These are phyloP conservation scores for Pelvicachromis taeniatus DNA, from an alignment of 2,113 vertebrate genomes.

Conservation along the genomic window DNA sequence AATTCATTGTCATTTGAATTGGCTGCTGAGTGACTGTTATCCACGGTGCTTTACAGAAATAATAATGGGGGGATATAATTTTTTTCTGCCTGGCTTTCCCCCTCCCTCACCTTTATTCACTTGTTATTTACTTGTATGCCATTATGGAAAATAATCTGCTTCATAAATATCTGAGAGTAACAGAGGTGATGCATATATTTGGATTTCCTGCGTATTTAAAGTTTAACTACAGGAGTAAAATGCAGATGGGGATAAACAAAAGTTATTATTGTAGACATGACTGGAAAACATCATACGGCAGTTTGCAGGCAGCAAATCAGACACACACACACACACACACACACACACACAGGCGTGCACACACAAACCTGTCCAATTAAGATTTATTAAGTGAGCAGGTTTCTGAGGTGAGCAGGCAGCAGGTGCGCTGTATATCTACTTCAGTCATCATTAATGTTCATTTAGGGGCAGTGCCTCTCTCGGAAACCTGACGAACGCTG, in stretches of 20 bases:
- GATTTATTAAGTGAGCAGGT: constrained; percentile 5
- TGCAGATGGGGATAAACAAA: not conserved
- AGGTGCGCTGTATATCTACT: not conserved
- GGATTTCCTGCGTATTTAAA: constrained; percentile 3
- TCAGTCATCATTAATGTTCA: constrained; percentile 35
- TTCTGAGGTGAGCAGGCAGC: constrained; percentile 4
- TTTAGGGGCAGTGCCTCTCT: constrained; percentile 8
- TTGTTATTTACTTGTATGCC: not conserved
- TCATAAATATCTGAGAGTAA: not conserved
- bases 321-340: not conserved
- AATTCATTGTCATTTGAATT: constrained; percentile 41
- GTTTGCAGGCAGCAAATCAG: not conserved
- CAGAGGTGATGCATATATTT: not conserved
- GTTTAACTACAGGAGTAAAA: not conserved
- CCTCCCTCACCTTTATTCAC: not conserved
- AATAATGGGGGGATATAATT: not conserved
- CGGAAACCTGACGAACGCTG: not conserved
- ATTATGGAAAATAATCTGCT: constrained; percentile 18
- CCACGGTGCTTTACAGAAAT: not conserved
- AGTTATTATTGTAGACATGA: not conserved
- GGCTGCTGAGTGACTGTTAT: constrained; percentile 22
- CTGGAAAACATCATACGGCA: not conserved
- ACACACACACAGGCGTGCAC: no score
- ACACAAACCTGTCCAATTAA: not conserved
- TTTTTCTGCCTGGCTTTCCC: not conserved